Percentiles rank a stretch among this genome's conserved stretches.
Conservation (phyloP, 2,888 invertebrate species). For the Thereva nobilitata region DNA sequence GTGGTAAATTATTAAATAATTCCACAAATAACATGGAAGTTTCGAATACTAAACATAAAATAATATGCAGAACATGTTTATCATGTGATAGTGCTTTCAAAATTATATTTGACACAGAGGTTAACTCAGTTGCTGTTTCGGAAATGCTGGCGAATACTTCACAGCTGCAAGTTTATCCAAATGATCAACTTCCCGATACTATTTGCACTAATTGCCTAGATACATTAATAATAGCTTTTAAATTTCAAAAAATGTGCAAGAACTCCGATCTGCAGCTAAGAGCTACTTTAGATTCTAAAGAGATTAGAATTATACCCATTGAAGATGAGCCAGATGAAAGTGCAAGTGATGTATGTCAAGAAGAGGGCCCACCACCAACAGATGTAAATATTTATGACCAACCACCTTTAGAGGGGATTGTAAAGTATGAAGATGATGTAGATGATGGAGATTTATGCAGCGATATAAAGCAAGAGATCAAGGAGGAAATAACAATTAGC, state of each 20-base stretch:
- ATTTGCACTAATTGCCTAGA: constrained; percentile 64
- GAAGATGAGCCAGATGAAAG: neutral
- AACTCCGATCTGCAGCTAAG: constrained; percentile 57
- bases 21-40: too few species aligned
- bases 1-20: too few species aligned
- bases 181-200: constrained; percentile 66
- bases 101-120: constrained; percentile 24
- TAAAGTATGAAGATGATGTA: neutral
- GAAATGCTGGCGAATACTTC: constrained; percentile 53
- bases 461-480: neutral
- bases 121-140: constrained; percentile 43
- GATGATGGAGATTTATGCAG: neutral
- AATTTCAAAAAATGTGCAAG: constrained; percentile 60
- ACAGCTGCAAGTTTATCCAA: constrained; percentile 54
- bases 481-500: neutral
- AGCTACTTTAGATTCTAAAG: constrained; percentile 38
- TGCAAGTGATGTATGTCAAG: neutral
- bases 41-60: neutral
- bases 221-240: constrained; percentile 60
- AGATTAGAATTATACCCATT: neutral
- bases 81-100: constrained; percentile 29
- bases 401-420: too few species aligned
- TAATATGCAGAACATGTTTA: constrained; percentile 44
- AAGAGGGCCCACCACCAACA: neutral
- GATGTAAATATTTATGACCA: too few species aligned